Base-by-base conservation (phyloP, 2,888 invertebrate genomes). In the Pogonocherus hispidulus region DNA sequence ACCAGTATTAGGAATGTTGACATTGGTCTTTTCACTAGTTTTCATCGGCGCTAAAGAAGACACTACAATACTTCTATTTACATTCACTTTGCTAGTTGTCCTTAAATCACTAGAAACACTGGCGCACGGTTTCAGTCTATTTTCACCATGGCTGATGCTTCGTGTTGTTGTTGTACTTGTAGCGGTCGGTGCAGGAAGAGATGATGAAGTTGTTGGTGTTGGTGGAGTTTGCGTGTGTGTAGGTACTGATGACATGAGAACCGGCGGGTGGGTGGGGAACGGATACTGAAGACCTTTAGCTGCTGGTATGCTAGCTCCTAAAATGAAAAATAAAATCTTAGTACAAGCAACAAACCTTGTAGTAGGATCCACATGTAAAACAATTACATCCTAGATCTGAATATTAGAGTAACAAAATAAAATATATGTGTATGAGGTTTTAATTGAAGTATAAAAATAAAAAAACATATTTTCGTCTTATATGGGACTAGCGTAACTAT, bases 221-320 rank as follows among this genome's bases (percentile, higher is more conserved):
- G 78, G 57, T 52, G 73, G 55, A 8, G 69, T 62, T 44, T 44
- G 67, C n/a, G 63, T 57, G n/a, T 56, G 66, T 16, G 76, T 47
- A 52, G 71, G 63, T 11, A 69, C 65, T 35, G 82, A 78, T 23
- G 84, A 80, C 69, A 81, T 82, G 73, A 84, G 82, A 72, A 87
- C 84, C 65, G 93, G 92, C 78, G 92, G 93, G 85, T 93, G 93
- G 83, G 91, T 91, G 75, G 93, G 93, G 86, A 93, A 93, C 55
- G 93, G 94, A 86, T 92, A 94, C 84, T 92, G 94, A 75, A 92
- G 87, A 74, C 90, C 88, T 84, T 91, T 88, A 79, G 85, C 86
- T 22, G 85, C 82, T 66, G 82, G 79, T 63, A 84, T 79, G 59
- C 73, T 79, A 14, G 81, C 72, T 67, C 80, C 82, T 80, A 67